Evolutionary conservation across 2,888 invertebrate genomes (phyloP).

Genomic region (Empis stercorea): DNA sequence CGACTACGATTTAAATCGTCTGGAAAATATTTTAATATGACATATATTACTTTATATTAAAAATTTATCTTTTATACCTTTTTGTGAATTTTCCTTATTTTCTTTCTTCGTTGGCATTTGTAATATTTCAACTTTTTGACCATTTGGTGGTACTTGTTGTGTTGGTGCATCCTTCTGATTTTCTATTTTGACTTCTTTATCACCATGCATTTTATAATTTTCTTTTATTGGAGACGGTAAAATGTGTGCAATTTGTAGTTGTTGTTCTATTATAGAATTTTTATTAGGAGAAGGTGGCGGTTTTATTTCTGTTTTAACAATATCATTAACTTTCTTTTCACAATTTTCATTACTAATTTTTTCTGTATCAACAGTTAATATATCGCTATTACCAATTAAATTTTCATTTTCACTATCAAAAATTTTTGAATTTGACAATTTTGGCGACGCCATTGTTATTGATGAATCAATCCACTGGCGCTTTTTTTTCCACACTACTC

Average conservation of each 20-base stretch:
- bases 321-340: not conserved
- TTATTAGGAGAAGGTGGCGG: too few relatives aligned
- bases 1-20: slow-evolving; percentile 18
- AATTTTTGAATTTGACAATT: slow-evolving; percentile 4
- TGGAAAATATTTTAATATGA: not conserved
- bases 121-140: not conserved
- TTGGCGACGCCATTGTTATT: slow-evolving; percentile 9
- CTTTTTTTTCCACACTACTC: not conserved
- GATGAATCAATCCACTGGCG: not conserved
- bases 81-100: not conserved
- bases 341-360: not conserved
- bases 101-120: not conserved
- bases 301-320: too few relatives aligned
- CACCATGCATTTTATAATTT: not conserved
- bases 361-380: not conserved
- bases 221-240: not conserved
- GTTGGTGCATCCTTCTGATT: too few relatives aligned
- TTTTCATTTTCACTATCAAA: not conserved
- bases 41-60: too few relatives aligned
- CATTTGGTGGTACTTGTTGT: too few relatives aligned
- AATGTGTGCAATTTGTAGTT: too few relatives aligned
- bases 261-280: too few relatives aligned
- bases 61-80: not conserved
- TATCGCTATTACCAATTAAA: not conserved
- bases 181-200: not conserved